Evolutionary conservation across 2,888 invertebrate species (phyloP), one percentile per base, ranked within the genome.

Genomic region (Petrolisthes manimaculis): DNA sequence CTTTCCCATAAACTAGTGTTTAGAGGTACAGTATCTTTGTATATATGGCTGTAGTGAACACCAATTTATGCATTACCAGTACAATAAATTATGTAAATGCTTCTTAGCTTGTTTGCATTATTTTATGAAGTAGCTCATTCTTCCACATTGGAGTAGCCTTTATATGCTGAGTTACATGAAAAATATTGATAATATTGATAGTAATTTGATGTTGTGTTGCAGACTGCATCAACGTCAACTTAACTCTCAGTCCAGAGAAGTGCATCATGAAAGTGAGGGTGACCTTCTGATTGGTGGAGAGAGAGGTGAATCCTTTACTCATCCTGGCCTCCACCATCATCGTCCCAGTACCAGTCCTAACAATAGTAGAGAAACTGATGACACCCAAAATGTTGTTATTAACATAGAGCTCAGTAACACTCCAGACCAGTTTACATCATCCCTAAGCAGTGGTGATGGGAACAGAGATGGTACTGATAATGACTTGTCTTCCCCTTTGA

Each of bases 371-470:
- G 24, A 75, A 24, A 18, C 75, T 75, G 75, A 18, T 53, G 21
- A 55, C 37, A 54, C n/a, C 53, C 54, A 54, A 12, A 83, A 86
- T 83, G 86, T 83, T 53, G 75, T 86, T 54, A 86, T 86, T 53
- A 83, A 86, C 71, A 86, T 86, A 18, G 86, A 86, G 54, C 6
- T 18, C 37, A 61, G 78, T 54, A 37, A 54, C 37, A 78, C 54
- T 77, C 37, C 83, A 14, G 77, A 12, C 14, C 56, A 69, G 61
- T 54, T 37, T 37, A 6, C 55, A 8, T 54, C 74, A 53, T 61
- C 21, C n/a, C n/a, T 55, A n/a, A 80, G 74, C 69, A 77, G 56
- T 83, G 18, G 67, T 51, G 86, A 56, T 12, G 77, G 6, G n/a
- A 14, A n/a, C n/a, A 71, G 71, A n/a, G 71, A 21, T 18, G 71